Base-by-base conservation (phyloP, 2,888 invertebrate species). In the Papilio protenor region DNA sequence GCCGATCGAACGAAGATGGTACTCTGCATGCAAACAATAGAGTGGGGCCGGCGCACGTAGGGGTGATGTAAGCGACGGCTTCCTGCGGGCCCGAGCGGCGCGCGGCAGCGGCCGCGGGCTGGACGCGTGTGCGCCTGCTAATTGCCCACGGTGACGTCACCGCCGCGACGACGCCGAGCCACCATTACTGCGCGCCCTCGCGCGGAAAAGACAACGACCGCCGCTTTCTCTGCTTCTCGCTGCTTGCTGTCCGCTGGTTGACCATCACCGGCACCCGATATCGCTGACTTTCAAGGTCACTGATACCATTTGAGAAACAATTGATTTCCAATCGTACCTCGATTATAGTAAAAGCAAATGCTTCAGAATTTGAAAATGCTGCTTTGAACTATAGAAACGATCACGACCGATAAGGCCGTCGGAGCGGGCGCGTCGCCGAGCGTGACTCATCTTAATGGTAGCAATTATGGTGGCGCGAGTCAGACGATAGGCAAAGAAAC, bases 191-290 rank as follows among this genome's bases (percentile, higher is more conserved):
- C 86, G 86, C 85, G 92, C 93, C 92, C 87, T 93, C 91, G 92
- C 91, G 94, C 92, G 93, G 92, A 94, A 93, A 94, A 91, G 93
- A 93, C 93, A 93, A 93, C 91, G 93, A 92, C 93, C 94, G 92
- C 83, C 87, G 92, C 92, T 94, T 93, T 94, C 93, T 91, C 91
- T 90, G 88, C 84, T 86, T 83, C 83, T 84, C 87, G 85, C 85
- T 86, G 86, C 80, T 82, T 82, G 85, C 83, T 83, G 83, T 81
- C 84, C 86, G 87, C 79, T 81, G 75, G 12, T 40, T 40, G 66
- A 45, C 45, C 40, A 66, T 45, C 45, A 45, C 21, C 11, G 11
- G n/a, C 79, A 83, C 82, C 85, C 81, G 85, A 84, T 84, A 85
- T 78, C 84, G 84, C 81, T 75, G 33, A 47, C 59, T 57, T 72